phyloP scores from a whole-genome alignment of 2,888 invertebrate species.

The Mongoloraphidia duomilia region DNA sequence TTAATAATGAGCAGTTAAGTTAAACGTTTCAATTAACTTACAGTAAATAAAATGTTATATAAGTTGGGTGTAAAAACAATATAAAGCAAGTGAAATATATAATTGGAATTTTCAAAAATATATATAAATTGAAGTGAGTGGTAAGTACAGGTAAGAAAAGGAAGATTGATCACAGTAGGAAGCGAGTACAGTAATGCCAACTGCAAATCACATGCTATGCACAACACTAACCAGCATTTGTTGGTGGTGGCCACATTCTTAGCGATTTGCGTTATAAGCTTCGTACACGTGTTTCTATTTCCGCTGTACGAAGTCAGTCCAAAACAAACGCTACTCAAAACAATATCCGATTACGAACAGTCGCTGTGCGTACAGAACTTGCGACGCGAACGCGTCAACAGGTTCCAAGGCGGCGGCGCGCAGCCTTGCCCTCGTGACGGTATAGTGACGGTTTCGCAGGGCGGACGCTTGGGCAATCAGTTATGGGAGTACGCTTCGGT shows the following conservation, averaged over 20 bases:
- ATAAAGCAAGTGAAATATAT: too few relatives aligned
- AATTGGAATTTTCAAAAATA: too few relatives aligned
- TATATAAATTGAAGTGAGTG: too few relatives aligned
- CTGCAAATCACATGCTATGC: conserved; percentile 24
- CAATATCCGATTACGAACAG: conserved; percentile 37
- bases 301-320: conserved; percentile 34
- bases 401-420: neutral
- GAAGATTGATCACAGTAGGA: too few relatives aligned
- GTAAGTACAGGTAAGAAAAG: too few relatives aligned
- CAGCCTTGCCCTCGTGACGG: conserved; percentile 29
- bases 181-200: too few relatives aligned
- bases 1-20: too few relatives aligned
- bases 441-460: conserved; percentile 32
- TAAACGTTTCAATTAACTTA: too few relatives aligned
- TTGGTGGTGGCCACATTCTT: conserved; percentile 41
- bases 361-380: conserved; percentile 35
- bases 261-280: conserved; percentile 39
- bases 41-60: too few relatives aligned
- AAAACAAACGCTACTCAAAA: conserved; percentile 29
- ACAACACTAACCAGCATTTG: conserved; percentile 40
- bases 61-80: too few relatives aligned
- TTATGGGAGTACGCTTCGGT: conserved; percentile 37
- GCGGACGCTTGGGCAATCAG: conserved; percentile 32
- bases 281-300: conserved; percentile 43
- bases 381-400: conserved; percentile 20